Conservation (phyloP, 2,797 vertebrate genomes). For the Diglossa cyanea region DNA sequence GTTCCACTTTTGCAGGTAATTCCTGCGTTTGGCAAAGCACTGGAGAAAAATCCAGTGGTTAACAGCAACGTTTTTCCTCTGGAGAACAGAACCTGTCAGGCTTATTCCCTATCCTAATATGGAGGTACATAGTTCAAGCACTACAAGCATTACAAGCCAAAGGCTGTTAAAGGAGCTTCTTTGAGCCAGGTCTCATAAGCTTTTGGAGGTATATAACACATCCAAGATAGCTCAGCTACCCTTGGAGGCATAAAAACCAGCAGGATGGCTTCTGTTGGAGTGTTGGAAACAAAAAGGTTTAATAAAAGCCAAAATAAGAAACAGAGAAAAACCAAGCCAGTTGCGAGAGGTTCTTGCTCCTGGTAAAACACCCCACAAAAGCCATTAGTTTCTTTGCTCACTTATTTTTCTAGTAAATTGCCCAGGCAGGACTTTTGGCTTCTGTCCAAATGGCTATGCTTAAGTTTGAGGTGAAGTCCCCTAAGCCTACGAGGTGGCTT, state of each 20-base stretch:
- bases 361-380: background rate
- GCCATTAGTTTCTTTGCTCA: background rate
- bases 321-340: background rate
- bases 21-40: background rate
- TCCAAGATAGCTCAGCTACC: background rate
- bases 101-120: background rate
- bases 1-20: accelerated
- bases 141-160: background rate
- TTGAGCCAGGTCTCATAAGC: background rate
- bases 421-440: background rate
- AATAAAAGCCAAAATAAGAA: background rate
- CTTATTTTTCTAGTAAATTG: background rate
- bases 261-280: background rate
- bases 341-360: background rate
- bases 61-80: background rate
- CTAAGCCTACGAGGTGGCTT: background rate
- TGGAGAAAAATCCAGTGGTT: background rate
- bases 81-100: background rate
- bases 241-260: background rate
- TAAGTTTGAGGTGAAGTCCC: background rate
- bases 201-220: background rate
- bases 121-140: background rate
- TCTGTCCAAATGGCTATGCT: background rate
- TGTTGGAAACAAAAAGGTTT: background rate
- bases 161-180: background rate